phyloP scores from a whole-genome alignment of 2,113 vertebrate species.

The Oncorhynchus mykiss region DNA sequence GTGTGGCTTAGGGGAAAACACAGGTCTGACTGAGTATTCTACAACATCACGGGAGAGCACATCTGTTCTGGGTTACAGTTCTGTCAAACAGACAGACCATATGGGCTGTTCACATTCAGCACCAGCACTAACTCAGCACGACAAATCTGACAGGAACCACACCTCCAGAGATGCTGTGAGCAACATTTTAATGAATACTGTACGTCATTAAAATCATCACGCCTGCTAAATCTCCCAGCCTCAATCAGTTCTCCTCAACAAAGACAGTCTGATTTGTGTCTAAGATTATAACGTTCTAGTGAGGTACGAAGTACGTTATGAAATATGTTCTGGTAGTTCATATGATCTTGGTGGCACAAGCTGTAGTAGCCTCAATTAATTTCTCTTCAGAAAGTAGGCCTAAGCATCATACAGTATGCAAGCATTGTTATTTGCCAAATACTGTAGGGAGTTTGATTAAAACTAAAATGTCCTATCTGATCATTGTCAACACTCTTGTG shows the following conservation, averaged over 20 bases:
- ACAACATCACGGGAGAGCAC: conserved; percentile 53
- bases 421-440: no score
- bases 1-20: conserved; percentile 41
- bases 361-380: no score
- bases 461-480: not conserved
- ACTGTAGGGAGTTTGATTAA: no score
- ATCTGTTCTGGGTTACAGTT: conserved; percentile 68
- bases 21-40: conserved; percentile 58
- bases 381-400: not conserved
- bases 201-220: conserved; percentile 67
- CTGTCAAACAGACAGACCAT: conserved; percentile 64
- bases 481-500: not conserved
- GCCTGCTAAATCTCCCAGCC: conserved; percentile 49
- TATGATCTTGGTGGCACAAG: not conserved
- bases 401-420: not conserved
- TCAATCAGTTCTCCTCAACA: conserved; percentile 32
- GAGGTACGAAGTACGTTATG: no score
- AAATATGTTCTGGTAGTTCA: not conserved
- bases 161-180: conserved; percentile 64
- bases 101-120: conserved; percentile 56
- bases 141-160: conserved; percentile 68
- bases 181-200: conserved; percentile 68
- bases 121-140: conserved; percentile 60
- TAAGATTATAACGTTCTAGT: not conserved
- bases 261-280: conserved; percentile 28